A percentile compares a stretch with the other conserved stretches of the same genome.
These are phyloP conservation scores for Enteromius radiatus DNA, from an alignment of 2,797 vertebrate species.

Conservation along the genomic window DNA sequence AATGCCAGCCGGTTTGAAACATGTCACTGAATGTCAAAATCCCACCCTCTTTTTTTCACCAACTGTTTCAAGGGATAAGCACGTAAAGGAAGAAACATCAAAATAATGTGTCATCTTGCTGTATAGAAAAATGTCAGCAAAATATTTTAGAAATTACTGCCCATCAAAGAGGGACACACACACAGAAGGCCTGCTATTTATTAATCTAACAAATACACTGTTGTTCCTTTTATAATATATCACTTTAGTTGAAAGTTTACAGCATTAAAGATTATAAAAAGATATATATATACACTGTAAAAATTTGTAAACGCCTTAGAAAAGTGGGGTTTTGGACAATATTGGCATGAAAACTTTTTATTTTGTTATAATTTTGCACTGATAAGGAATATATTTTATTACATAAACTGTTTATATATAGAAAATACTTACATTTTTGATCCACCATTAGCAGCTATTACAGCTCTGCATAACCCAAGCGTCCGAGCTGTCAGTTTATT, in stretches of 20 bases:
- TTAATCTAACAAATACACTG: neutral
- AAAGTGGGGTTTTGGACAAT: too few relatives aligned
- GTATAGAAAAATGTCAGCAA: neutral
- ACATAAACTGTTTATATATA: too few relatives aligned
- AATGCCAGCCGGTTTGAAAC: conserved; percentile 37
- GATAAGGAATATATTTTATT: too few relatives aligned
- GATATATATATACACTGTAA: neutral
- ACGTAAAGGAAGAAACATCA: conserved; percentile 27
- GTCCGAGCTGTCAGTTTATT: too few relatives aligned
- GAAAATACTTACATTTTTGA: too few relatives aligned
- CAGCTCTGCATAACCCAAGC: too few relatives aligned
- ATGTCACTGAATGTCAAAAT: conserved; percentile 44
- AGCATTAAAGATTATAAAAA: neutral
- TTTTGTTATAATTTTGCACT: too few relatives aligned
- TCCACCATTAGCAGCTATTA: too few relatives aligned
- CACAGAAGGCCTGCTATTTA: neutral
- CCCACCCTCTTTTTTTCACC: conserved; percentile 29
- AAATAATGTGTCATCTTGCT: neutral
- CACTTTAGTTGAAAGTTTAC: neutral
- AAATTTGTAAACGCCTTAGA: too few relatives aligned
- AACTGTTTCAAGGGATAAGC: conserved; percentile 40
- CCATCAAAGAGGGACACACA: neutral
- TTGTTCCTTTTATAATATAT: conserved; percentile 23
- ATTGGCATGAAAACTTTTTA: too few relatives aligned
- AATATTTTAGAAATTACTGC: neutral